Base-by-base conservation (phyloP, 2,797 vertebrate species). In the Pangasius macronema region DNA sequence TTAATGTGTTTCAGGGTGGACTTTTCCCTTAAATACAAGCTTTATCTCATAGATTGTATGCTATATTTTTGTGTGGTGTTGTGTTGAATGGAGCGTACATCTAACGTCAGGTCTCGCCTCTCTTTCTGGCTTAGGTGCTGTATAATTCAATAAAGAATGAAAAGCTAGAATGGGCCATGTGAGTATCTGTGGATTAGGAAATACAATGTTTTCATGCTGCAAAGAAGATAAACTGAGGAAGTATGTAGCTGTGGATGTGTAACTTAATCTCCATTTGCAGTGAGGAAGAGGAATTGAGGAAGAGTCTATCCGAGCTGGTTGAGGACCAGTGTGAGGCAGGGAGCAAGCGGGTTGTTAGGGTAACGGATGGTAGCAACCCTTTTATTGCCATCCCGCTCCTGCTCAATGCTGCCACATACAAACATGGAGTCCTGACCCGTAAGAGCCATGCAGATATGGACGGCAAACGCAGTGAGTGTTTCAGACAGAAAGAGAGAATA, bases 91-190 rank as follows among this genome's bases (percentile, higher is more conserved):
- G 18, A 24, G 10, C 10, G n/a, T 63, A 30, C 16, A 10, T 59
- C 27, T 77, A 68, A 83, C 5, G 36, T 57, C 36, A 36, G 59
- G 61, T 85, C 49, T 89, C n/a, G 22, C 36, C 53, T 79, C 72
- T 84, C 79, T 82, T 42, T 88, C 91, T 91, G 84, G 93, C 91
- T 84, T 95, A 99, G 98, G 94, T 97, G 79, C 95, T 99, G 77
- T 99, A 99, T 91, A 99, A 97, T 94, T 99, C 98, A 49, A 99
- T 99, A 95, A 99, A 98, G 95, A 99, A 99, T 61, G 98, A 99
- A 93, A 99, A 99, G 94, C 96, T 99, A 49, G 97, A 99, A 92
- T 99, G 98, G 98, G 98, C 98, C 83, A 97, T 99, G 98, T 99
- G 95, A 99, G 98, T 98, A 95, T 86, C 68, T 36, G 5, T 72